phyloP scores from a whole-genome alignment of 2,797 vertebrate genomes.

The Bucorvus abyssinicus region DNA sequence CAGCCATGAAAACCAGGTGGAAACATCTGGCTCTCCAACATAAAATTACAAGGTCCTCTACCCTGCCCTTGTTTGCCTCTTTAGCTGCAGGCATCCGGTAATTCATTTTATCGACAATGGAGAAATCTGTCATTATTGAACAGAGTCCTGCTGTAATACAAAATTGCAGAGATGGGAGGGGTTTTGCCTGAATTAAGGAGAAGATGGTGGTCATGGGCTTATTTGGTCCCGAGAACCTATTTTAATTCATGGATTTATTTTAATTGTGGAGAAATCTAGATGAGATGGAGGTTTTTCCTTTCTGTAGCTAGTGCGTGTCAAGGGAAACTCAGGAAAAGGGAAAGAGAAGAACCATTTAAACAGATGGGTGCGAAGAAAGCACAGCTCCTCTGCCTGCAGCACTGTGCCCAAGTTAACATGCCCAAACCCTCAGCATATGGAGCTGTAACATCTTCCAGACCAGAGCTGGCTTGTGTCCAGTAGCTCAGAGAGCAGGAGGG shows the following conservation, averaged over 20 bases:
- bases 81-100: background rate
- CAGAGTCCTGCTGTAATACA: background rate
- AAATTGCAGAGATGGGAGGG: background rate
- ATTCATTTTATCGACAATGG: background rate
- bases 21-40: background rate
- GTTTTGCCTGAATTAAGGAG: background rate
- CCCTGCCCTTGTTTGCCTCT: background rate
- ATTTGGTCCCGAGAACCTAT: background rate
- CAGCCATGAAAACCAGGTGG: background rate
- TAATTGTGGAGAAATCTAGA: background rate
- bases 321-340: background rate
- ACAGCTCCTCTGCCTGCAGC: slow-evolving; percentile 23
- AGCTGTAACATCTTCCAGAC: slow-evolving; percentile 14
- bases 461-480: background rate
- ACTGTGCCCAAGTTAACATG: background rate
- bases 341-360: background rate
- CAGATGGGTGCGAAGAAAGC: background rate
- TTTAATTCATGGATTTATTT: background rate
- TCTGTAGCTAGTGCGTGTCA: background rate
- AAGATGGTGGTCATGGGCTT: background rate
- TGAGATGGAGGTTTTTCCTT: background rate
- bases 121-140: background rate
- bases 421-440: slow-evolving; percentile 24
- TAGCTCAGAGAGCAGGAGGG: background rate
- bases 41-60: background rate